Percentiles rank a stretch among this genome's conserved stretches.
These are phyloP conservation scores for Hipposideros larvatus DNA, from an alignment of 2,797 vertebrate species.

Conservation along the genomic window DNA sequence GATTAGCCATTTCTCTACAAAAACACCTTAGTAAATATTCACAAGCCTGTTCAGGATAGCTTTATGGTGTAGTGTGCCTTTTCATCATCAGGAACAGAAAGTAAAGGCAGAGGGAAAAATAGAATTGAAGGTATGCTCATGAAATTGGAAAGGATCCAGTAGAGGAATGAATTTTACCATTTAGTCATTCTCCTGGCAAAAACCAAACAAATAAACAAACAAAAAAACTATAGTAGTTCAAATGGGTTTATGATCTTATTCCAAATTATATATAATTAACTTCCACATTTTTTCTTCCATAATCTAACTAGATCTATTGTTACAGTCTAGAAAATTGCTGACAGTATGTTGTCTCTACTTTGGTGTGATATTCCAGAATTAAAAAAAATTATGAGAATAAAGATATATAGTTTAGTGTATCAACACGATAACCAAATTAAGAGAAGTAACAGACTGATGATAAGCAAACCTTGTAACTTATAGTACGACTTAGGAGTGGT, in stretches of 20 bases:
- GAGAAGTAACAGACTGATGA: not conserved
- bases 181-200: constrained; percentile 34
- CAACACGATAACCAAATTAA: not conserved
- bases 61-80: not conserved
- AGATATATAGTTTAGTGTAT: not conserved
- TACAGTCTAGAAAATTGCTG: not conserved
- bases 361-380: not conserved
- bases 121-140: not conserved
- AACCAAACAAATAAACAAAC: too few species aligned
- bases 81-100: not conserved
- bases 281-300: not conserved
- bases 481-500: not conserved
- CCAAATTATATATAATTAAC: constrained; percentile 5
- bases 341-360: not conserved
- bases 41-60: not conserved
- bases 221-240: not conserved
- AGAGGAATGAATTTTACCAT: not conserved
- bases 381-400: not conserved
- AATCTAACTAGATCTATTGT: not conserved
- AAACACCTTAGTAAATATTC: not conserved
- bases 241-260: constrained; percentile 26
- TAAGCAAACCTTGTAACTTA: not conserved
- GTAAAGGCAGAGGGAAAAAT: not conserved
- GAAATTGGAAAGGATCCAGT: not conserved
- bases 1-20: not conserved